A percentile compares a stretch with the other conserved stretches of the same genome.
These are phyloP conservation scores for Psephotus haematonotus DNA, from an alignment of 2,113 vertebrate species.

Conservation along the genomic window DNA sequence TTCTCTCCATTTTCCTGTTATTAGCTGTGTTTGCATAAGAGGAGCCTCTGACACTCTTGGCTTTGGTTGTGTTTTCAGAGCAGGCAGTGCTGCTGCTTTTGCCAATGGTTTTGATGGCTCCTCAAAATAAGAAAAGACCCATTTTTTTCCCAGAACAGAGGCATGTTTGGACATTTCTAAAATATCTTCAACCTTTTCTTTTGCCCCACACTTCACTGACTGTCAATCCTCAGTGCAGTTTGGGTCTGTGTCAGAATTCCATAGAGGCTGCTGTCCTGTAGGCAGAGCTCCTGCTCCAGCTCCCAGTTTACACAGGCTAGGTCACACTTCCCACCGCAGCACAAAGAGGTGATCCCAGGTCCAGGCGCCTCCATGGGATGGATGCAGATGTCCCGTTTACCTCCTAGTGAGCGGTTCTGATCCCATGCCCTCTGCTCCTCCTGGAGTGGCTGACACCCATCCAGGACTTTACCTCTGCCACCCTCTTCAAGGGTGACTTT, in stretches of 20 bases:
- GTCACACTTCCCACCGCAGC: not conserved
- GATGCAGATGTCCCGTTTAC: not conserved
- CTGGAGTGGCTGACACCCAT: fast-evolving
- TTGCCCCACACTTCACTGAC: not conserved
- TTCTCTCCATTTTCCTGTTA: not conserved
- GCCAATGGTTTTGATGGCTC: not conserved
- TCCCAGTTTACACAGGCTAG: not conserved
- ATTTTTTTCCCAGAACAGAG: not conserved
- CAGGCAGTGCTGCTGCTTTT: not conserved
- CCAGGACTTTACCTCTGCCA: not conserved
- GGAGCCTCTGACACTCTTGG: not conserved
- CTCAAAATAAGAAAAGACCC: not conserved
- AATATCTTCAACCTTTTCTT: not conserved
- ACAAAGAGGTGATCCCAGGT: not conserved
- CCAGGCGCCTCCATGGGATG: not conserved
- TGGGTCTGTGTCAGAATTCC: not conserved
- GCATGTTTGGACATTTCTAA: not conserved
- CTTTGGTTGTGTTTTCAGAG: constrained; percentile 1
- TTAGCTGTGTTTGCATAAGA: constrained; percentile 33
- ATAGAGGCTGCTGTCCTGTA: not conserved
- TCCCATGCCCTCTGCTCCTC: not conserved
- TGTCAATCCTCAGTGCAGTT: not conserved
- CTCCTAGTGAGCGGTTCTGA: not conserved
- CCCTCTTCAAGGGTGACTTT: not conserved
- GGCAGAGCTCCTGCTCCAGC: not conserved